Evolutionary conservation across 2,888 invertebrate genomes (phyloP).

Genomic region (Hyles lineata): DNA sequence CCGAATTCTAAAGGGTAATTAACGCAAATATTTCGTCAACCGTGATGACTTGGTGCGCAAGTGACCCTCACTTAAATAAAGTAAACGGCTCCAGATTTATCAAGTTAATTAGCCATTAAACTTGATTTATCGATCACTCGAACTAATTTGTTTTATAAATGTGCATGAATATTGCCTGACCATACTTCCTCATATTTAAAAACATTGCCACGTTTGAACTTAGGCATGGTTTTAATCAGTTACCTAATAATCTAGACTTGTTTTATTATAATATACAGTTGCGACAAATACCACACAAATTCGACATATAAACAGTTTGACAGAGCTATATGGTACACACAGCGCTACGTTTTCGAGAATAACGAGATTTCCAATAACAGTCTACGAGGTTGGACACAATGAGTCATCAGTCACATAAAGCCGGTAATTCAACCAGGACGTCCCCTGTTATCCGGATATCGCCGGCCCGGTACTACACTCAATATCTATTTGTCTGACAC

Average conservation of each 20-base stretch:
- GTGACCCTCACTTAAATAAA: constrained; percentile 38
- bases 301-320: too few relatives aligned
- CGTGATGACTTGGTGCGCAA: constrained; percentile 43
- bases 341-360: constrained; percentile 27
- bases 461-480: constrained; percentile 41
- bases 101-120: constrained; percentile 18
- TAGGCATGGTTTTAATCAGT: too few relatives aligned
- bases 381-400: constrained; percentile 53
- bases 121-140: background rate
- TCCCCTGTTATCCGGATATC: constrained; percentile 57
- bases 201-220: background rate
- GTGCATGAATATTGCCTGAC: background rate
- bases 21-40: constrained; percentile 49
- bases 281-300: too few relatives aligned
- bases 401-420: constrained; percentile 63
- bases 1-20: constrained; percentile 46
- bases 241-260: too few relatives aligned
- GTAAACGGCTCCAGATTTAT: constrained; percentile 33
- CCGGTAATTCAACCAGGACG: constrained; percentile 59
- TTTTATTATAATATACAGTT: too few relatives aligned
- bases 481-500: constrained; percentile 39
- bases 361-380: constrained; percentile 55
- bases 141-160: background rate
- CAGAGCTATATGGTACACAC: background rate
- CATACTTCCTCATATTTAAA: background rate